Percentiles rank a stretch among this genome's conserved stretches.
Conservation (phyloP, 1,140 invertebrate species). For the Drosophila biarmipes region DNA sequence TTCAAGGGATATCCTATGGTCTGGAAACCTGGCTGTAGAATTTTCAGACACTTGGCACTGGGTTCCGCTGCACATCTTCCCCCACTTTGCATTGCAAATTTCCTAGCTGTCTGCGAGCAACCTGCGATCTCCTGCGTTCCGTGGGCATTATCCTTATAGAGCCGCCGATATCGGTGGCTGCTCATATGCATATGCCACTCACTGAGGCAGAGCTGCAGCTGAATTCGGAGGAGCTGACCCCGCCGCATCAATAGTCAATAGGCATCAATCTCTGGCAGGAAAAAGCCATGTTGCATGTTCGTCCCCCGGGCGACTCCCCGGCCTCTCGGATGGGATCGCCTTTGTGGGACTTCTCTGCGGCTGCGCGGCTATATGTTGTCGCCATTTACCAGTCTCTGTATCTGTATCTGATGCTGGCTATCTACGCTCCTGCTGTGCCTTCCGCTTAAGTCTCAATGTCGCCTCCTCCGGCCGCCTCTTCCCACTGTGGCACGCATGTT, state of each 20-base stretch:
- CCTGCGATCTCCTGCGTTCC: conserved; percentile 54
- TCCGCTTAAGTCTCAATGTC: conserved; percentile 81
- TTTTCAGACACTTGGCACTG: conserved; percentile 34
- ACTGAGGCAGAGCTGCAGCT: conserved; percentile 11
- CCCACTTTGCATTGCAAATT: conserved; percentile 74
- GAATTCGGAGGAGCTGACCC: conserved; percentile 34
- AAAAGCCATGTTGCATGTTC: conserved; percentile 70
- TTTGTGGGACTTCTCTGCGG: conserved; percentile 21
- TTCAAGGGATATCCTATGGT: background rate
- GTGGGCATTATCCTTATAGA: conserved; percentile 73
- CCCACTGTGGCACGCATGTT: conserved; percentile 73
- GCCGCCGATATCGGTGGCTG: conserved; percentile 39
- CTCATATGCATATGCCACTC: conserved; percentile 80
- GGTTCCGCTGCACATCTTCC: background rate
- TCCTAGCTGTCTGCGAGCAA: conserved; percentile 40
- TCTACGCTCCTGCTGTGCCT: conserved; percentile 84
- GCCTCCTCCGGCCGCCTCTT: conserved; percentile 21
- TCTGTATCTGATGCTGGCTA: conserved; percentile 83
- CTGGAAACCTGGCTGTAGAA: background rate
- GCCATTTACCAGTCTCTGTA: conserved; percentile 69
- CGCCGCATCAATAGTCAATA: conserved; percentile 78
- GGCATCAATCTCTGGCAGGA: conserved; percentile 70
- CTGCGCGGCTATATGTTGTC: conserved; percentile 59
- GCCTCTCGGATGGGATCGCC: conserved; percentile 7
- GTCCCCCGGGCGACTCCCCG: conserved; percentile 9